Base-by-base conservation (phyloP, 2,113 vertebrate species). In the Spermophilus dauricus region DNA sequence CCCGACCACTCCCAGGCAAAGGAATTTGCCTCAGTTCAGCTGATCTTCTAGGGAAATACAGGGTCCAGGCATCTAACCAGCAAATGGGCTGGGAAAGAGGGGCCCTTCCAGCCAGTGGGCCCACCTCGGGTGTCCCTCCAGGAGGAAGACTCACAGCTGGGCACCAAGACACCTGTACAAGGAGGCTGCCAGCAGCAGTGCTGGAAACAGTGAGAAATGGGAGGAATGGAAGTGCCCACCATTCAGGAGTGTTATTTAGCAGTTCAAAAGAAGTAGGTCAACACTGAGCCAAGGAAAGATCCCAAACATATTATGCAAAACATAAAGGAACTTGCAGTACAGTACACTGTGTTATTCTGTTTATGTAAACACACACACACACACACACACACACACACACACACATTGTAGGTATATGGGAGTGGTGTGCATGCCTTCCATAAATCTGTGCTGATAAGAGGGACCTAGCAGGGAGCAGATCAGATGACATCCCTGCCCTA, bases 1-100 rank as follows among this genome's bases (percentile, higher is more conserved):
- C 91, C 85, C 86, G 37, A 58, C 81, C 93, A 94, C 96, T 70
- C 86, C 94, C 88, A 78, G 30, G 39, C 67, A 94, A 86, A 96
- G 77, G 94, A 97, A 94, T 97, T 84, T 95, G 85, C 51, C 87
- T 80, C 51, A 5, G 12, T 11, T 83, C 42, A 75, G 48, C 8
- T 87, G 42, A 42, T 51, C 39, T 91, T 78, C 34, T 37, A 56
- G 75, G 61, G 56, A 84, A 67, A 81, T 51, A n/a, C 24, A 37
- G 45, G n/a, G 81, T 76, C 17, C 53, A 75, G 69, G 53, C 80
- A 9, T 42, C 22, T 0, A 22, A 42, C 17, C 14, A 72, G 51
- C 32, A 11, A 58, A 56, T 9, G 8, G 8, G 24, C 48, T 0
- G 51, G 67, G 51, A 56, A 83, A 26, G 20, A 69, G 56, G 58